These are phyloP conservation scores for Archegozetes longisetosus DNA, from an alignment of 1,140 invertebrate species.

Conservation along the genomic window DNA sequence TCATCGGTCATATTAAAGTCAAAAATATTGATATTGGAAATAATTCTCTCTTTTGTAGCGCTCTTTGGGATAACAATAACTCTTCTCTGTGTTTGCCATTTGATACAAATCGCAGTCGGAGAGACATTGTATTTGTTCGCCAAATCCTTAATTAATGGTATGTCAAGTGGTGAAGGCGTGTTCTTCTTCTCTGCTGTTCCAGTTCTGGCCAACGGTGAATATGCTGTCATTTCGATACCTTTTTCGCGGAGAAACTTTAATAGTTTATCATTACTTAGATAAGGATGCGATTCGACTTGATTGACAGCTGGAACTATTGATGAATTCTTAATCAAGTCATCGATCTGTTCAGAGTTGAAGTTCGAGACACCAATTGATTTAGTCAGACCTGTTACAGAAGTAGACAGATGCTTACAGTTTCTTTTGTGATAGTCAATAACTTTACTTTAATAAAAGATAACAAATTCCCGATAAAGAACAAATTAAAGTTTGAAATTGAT, in stretches of 20 bases:
- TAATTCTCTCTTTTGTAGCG: conserved; percentile 44
- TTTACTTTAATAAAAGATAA: too few species aligned
- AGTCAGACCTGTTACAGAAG: conserved; percentile 46
- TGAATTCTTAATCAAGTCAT: conserved; percentile 46
- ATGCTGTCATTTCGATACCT: conserved; percentile 31
- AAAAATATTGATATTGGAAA: conserved; percentile 55
- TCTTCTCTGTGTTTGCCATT: conserved; percentile 52
- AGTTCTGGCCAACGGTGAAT: conserved; percentile 32
- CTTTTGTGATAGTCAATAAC: too few species aligned
- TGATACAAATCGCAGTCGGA: conserved; percentile 57
- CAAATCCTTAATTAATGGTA: conserved; percentile 45
- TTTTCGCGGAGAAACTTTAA: conserved; percentile 29
- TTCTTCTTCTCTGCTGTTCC: conserved; percentile 35
- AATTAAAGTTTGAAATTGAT: too few species aligned
- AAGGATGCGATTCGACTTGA: conserved; percentile 42
- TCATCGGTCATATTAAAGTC: conserved; percentile 53
- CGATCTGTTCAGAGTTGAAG: conserved; percentile 67
- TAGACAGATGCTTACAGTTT: too few species aligned
- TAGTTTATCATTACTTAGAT: conserved; percentile 32
- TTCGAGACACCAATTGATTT: conserved; percentile 75
- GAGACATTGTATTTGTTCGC: conserved; percentile 48
- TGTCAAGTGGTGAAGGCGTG: conserved; percentile 32
- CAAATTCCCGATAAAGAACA: too few species aligned
- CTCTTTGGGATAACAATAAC: conserved; percentile 71
- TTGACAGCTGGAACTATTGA: conserved; percentile 54